Percentiles rank a stretch among this genome's conserved stretches.
These are phyloP conservation scores for Eidolon dupreanum DNA, from an alignment of 2,797 vertebrate genomes.

Conservation along the genomic window DNA sequence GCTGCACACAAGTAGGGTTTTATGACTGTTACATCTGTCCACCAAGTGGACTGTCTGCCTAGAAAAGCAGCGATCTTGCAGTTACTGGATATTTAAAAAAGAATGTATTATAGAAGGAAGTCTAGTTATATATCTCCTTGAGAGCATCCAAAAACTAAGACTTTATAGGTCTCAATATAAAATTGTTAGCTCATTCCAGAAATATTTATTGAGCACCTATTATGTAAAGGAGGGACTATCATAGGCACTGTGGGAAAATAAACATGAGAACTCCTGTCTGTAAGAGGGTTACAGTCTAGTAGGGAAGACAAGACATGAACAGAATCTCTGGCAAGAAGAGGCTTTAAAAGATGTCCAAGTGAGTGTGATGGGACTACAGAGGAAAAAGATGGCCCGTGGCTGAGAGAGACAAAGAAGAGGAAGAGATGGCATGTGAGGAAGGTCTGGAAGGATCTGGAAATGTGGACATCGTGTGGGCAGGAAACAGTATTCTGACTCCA, in stretches of 20 bases:
- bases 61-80: background rate
- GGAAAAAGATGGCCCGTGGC: background rate
- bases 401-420: background rate
- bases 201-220: background rate
- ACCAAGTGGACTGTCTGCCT: background rate
- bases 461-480: background rate
- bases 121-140: background rate
- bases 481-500: background rate
- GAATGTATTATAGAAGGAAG: background rate
- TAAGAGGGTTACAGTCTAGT: too few species aligned
- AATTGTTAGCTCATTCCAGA: background rate
- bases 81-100: background rate
- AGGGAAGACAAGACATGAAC: background rate
- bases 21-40: accelerated
- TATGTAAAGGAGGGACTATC: background rate
- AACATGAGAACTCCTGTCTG: background rate
- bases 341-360: background rate
- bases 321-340: background rate
- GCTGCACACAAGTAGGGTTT: background rate
- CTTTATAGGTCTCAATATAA: background rate
- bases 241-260: background rate
- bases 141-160: background rate
- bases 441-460: background rate
- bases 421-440: background rate
- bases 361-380: accelerated